Percentiles rank a stretch among this genome's conserved stretches.
Conservation (phyloP, 2,797 vertebrate species). For the Cyclura pinguis region DNA sequence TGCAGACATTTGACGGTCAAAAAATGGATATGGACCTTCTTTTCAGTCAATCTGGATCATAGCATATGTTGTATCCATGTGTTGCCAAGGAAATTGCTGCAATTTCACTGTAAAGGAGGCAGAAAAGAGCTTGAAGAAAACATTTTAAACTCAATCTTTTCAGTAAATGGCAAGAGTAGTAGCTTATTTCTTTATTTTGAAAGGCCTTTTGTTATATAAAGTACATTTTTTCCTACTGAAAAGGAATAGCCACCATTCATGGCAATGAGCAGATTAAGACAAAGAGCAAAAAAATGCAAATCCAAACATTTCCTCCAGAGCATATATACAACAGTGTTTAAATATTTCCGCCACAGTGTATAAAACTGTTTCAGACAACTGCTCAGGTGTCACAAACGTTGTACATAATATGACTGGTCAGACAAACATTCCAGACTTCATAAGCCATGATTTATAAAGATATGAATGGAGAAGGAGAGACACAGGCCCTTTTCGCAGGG, state of each 20-base stretch:
- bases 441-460: no score
- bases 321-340: neutral
- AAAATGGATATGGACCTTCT: neutral
- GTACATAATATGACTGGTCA: neutral
- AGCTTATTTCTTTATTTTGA: conserved; percentile 1
- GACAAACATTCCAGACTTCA: no score
- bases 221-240: neutral
- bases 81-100: conserved; percentile 19
- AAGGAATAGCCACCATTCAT: neutral
- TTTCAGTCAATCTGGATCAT: neutral
- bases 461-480: no score
- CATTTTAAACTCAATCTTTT: neutral
- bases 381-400: neutral
- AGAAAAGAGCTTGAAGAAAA: neutral
- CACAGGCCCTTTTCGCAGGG: no score
- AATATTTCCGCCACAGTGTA: neutral
- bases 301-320: neutral
- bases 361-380: neutral
- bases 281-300: neutral
- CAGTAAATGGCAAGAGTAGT: neutral
- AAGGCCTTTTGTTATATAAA: neutral
- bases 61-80: neutral
- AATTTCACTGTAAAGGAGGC: neutral
- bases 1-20: neutral
- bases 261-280: neutral